Percentiles rank a stretch among this genome's conserved stretches.
phyloP scores from a whole-genome alignment of 2,797 vertebrate genomes.

The Intellagama lesueurii region DNA sequence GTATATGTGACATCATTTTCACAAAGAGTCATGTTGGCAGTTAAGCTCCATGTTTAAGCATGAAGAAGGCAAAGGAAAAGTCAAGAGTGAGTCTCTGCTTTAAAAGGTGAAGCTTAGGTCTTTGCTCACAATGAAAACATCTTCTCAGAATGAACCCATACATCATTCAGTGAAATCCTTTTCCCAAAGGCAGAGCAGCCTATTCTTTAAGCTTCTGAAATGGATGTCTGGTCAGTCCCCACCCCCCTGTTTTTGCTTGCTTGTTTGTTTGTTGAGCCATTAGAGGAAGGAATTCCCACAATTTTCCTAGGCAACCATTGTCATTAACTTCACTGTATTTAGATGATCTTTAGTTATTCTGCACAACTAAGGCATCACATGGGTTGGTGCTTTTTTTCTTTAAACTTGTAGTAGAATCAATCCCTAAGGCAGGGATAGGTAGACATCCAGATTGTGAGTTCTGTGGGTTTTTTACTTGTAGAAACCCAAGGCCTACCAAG shows the following conservation, averaged over 20 bases:
- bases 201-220: background rate
- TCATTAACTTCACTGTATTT: background rate
- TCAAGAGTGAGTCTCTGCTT: background rate
- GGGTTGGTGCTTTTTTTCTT: background rate
- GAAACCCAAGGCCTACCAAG: background rate
- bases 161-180: background rate
- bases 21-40: background rate
- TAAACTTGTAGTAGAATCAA: background rate
- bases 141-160: background rate
- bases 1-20: constrained; percentile 15
- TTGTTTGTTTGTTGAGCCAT: background rate
- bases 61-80: background rate
- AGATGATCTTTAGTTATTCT: background rate
- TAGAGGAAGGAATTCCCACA: background rate
- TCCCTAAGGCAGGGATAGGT: background rate
- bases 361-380: background rate
- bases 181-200: background rate
- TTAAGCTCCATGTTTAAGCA: constrained; percentile 13
- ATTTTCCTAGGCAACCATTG: background rate
- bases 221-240: background rate
- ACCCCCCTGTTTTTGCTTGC: too few species aligned
- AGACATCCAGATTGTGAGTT: background rate
- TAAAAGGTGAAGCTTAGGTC: background rate
- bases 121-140: background rate
- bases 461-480: background rate